phyloP scores from a whole-genome alignment of 2,797 vertebrate species.

The Sandelia bainsii region DNA sequence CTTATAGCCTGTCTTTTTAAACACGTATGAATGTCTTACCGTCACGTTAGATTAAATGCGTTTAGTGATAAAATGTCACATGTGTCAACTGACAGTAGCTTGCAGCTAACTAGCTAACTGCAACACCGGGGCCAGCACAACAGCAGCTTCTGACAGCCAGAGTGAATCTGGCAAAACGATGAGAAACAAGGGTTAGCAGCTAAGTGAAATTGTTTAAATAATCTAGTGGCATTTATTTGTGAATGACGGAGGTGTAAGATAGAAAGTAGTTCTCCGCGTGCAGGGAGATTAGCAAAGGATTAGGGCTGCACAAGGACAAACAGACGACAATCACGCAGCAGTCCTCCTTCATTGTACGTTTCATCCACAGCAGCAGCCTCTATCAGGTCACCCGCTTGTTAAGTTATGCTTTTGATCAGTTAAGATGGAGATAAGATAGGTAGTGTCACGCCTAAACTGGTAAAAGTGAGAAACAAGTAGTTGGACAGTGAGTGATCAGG shows the following conservation, averaged over 20 bases:
- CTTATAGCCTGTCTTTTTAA: background rate
- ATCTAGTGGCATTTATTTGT: slow-evolving; percentile 14
- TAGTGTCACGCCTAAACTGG: too few species aligned
- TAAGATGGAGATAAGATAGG: too few species aligned
- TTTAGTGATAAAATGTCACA: background rate
- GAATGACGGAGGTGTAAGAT: slow-evolving; percentile 55
- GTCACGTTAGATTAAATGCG: background rate
- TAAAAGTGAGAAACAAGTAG: background rate
- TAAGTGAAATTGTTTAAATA: background rate
- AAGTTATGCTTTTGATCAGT: background rate
- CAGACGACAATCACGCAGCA: slow-evolving; percentile 45
- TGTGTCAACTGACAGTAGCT: background rate
- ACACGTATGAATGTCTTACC: fast-evolving
- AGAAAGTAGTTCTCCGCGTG: slow-evolving; percentile 70
- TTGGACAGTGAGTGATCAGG: background rate
- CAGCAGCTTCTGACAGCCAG: background rate
- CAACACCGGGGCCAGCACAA: background rate
- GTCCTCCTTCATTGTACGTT: slow-evolving; percentile 23
- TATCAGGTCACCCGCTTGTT: background rate
- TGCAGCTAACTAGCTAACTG: background rate
- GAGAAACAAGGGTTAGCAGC: background rate
- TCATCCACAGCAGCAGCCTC: background rate
- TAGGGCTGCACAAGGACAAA: slow-evolving; percentile 77
- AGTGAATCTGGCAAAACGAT: background rate
- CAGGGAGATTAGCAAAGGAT: slow-evolving; percentile 80